Base-by-base conservation (phyloP, 2,113 vertebrate genomes). In the Entomyzon cyanotis region DNA sequence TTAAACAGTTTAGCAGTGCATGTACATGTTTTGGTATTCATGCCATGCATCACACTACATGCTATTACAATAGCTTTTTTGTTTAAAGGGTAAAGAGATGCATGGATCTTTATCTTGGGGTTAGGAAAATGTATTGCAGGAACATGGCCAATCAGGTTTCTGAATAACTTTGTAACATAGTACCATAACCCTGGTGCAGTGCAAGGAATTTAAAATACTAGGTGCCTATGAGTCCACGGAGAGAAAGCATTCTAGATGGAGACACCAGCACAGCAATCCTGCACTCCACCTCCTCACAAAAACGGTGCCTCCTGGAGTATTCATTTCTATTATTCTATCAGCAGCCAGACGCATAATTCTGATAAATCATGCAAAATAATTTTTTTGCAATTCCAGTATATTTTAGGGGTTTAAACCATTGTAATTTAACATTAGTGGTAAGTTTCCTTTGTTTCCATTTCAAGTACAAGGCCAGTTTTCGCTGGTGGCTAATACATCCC, bases 41-140 rank as follows among this genome's bases (percentile, higher is more conserved):
- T 95, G 81, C 96, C 95, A 93, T 97, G 98, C 89, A 96, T 94
- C 90, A 80, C 95, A 91, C 97, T 97, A 98, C 98, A 97, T 97
- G 97, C 97, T 97, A 97, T 97, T 97, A 98, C 97, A 98, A 98
- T 98, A 97, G 98, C 98, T 98, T 98, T 98, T 98, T 98, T 98
- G 98, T 98, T 98, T 98, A 98, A 98, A 98, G 98, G 98, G 97
- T 98, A 98, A 97, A 96, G 97, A 97, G 97, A 98, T 98, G 97
- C 97, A 95, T 96, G 97, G 98, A 98, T 98, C 98, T 98, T 98
- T 98, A 98, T 98, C 98, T 98, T 64, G 97, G 96, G 98, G 98
- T 96, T 98, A 98, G 98, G 97, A 97, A 98, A 98, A 98, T 98
- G 96, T 98, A 98, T 98, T 97, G 96, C 94, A 97, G 95, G 97